These are phyloP conservation scores for Onychostruthus taczanowskii DNA, from an alignment of 2,113 vertebrate species.

Conservation along the genomic window DNA sequence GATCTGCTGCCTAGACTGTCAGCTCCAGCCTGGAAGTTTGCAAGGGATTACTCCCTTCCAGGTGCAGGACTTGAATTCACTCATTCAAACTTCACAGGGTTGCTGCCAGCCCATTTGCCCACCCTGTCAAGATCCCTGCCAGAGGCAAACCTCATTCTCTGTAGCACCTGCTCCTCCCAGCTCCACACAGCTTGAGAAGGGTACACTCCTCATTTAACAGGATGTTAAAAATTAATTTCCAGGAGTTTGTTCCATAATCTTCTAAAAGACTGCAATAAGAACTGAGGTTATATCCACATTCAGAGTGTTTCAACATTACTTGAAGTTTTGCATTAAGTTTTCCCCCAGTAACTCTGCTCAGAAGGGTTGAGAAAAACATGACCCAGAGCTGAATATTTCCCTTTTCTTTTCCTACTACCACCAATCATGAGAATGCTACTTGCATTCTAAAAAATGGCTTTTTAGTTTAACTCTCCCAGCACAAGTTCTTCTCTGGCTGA, in stretches of 20 bases:
- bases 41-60: not conserved
- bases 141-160: not conserved
- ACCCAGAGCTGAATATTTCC: not conserved
- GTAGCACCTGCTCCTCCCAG: not conserved
- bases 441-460: not conserved
- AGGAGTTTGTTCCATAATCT: not conserved
- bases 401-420: not conserved
- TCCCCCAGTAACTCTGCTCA: not conserved
- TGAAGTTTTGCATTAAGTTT: not conserved
- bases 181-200: not conserved
- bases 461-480: not conserved
- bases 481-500: not conserved
- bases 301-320: not conserved
- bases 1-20: not conserved
- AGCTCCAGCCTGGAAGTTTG: not conserved
- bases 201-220: not conserved
- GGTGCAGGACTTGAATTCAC: not conserved
- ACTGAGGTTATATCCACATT: not conserved
- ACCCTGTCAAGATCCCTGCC: not conserved
- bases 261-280: not conserved
- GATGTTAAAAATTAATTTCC: not conserved
- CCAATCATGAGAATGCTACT: not conserved
- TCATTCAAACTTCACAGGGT: not conserved
- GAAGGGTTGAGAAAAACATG: not conserved
- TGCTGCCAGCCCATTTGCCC: not conserved